phyloP scores from a whole-genome alignment of 2,888 invertebrate species.

The Itoplectis maculator region DNA sequence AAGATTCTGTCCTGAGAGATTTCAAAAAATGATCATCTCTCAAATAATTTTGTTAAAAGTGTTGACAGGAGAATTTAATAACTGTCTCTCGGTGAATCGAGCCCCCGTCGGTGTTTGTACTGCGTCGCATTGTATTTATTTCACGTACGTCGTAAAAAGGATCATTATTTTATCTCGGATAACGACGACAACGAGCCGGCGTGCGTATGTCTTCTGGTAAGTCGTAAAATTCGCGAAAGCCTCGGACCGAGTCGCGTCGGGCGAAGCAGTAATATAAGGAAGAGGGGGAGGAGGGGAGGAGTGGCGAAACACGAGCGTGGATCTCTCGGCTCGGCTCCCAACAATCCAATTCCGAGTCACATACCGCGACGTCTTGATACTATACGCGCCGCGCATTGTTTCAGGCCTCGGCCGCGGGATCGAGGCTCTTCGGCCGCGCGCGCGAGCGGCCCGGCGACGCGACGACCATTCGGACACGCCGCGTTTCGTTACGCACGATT shows the following conservation, averaged over 20 bases:
- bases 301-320: not conserved
- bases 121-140: no score
- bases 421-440: not conserved
- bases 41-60: no score
- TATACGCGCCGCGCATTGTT: constrained; percentile 45
- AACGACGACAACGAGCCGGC: not conserved
- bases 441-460: no score
- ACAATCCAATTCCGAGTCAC: constrained; percentile 68
- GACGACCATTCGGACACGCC: not conserved
- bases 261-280: not conserved
- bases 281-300: no score
- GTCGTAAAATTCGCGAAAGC: not conserved
- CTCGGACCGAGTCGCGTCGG: not conserved
- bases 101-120: no score
- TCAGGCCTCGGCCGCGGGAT: not conserved
- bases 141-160: not conserved
- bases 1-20: no score
- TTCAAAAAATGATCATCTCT: no score
- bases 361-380: constrained; percentile 65
- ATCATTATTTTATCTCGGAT: not conserved
- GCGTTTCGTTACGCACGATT: constrained; percentile 12
- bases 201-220: not conserved
- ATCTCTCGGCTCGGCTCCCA: constrained; percentile 60
- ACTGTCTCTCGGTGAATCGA: no score
- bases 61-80: no score